These are phyloP conservation scores for Pachycephus smyrnensis DNA, from an alignment of 2,888 invertebrate genomes.

Conservation along the genomic window DNA sequence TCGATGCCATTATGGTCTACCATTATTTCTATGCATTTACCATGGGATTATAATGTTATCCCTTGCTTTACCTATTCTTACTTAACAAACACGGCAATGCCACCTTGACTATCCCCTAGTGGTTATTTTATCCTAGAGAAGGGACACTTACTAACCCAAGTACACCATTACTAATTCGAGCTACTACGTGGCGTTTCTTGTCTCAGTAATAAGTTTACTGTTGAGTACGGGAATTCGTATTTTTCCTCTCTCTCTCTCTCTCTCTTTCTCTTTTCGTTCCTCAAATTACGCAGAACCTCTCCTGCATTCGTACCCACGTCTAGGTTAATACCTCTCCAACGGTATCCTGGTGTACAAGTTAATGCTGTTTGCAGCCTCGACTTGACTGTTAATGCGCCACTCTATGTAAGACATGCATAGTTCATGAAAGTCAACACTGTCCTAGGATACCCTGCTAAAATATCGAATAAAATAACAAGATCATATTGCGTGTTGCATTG, in stretches of 20 bases:
- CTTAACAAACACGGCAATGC: neutral
- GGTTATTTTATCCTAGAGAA: neutral
- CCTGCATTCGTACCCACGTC: neutral
- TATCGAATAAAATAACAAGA: neutral
- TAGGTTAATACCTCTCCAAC: neutral
- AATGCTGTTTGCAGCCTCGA: neutral
- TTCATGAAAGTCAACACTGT: neutral
- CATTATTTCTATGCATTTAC: neutral
- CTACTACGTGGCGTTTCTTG: conserved; percentile 11
- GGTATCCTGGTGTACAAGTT: neutral
- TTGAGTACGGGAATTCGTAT: neutral
- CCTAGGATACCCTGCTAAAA: neutral
- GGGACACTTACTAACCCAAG: neutral
- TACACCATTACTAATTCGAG: conserved; percentile 9
- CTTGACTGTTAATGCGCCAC: neutral
- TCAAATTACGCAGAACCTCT: neutral
- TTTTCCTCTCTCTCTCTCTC: neutral
- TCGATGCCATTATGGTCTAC: neutral
- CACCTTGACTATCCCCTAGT: neutral
- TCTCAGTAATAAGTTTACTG: conserved; percentile 9
- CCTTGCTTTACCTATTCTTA: neutral
- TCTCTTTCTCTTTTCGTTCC: neutral
- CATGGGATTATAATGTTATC: neutral
- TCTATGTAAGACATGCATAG: neutral
- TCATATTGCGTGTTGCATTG: neutral